A percentile compares a stretch with the other conserved stretches of the same genome.
Evolutionary conservation across 2,113 vertebrate species (phyloP).

Genomic region (Tichodroma muraria): DNA sequence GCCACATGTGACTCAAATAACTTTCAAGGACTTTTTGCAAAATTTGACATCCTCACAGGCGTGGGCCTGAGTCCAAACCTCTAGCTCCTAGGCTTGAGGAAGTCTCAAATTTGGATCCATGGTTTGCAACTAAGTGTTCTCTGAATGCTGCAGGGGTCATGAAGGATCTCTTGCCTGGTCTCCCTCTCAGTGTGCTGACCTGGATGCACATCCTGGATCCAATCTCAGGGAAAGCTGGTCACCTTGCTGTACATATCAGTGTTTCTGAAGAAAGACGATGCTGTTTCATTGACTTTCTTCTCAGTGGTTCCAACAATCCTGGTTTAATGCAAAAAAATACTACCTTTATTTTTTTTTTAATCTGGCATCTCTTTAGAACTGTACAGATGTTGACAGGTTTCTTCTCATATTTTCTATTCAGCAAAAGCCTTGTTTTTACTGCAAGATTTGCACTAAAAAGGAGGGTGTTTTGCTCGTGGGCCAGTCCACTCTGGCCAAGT

Average conservation of each 20-base stretch:
- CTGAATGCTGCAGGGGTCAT: slow-evolving; percentile 42
- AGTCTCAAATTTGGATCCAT: slow-evolving; percentile 18
- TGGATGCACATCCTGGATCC: slow-evolving; percentile 52
- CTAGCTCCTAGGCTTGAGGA: not conserved
- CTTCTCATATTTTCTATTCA: not conserved
- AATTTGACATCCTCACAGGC: not conserved
- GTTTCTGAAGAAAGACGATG: slow-evolving; percentile 43
- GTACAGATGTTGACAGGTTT: not conserved
- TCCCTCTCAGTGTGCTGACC: slow-evolving; percentile 15
- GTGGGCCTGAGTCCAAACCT: not conserved
- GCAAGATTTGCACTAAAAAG: not conserved
- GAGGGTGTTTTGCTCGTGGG: not conserved
- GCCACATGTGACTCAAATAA: not conserved
- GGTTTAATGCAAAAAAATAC: not conserved
- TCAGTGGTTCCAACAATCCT: not conserved
- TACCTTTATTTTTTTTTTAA: not conserved
- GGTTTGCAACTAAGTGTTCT: slow-evolving; percentile 50
- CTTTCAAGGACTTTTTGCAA: not conserved
- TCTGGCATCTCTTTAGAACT: not conserved
- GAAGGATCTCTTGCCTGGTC: slow-evolving; percentile 43
- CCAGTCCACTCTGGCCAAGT: not conserved
- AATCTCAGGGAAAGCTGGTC: slow-evolving; percentile 52
- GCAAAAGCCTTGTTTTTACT: slow-evolving; percentile 20
- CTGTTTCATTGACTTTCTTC: slow-evolving; percentile 35
- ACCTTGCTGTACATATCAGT: slow-evolving; percentile 41